phyloP scores from a whole-genome alignment of 2,888 invertebrate genomes.

The Synanthedon vespiformis region DNA sequence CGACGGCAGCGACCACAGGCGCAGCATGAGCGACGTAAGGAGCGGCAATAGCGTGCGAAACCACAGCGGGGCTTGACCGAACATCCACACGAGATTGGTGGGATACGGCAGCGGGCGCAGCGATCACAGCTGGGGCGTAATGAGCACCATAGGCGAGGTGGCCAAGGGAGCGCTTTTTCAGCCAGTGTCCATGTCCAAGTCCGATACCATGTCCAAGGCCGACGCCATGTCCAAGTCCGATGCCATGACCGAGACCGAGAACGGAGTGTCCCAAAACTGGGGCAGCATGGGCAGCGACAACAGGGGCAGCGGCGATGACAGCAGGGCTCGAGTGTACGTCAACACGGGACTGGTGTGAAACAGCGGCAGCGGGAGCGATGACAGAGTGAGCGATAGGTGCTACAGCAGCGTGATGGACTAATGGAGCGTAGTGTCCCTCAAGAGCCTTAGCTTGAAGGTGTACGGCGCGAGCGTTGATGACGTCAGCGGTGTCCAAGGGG shows the following conservation, averaged over 20 bases:
- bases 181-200: slow-evolving; percentile 22
- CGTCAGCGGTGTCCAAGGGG: slow-evolving; percentile 62
- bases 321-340: slow-evolving; percentile 35
- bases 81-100: slow-evolving; percentile 47
- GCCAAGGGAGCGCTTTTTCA: slow-evolving; percentile 36
- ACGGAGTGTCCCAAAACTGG: slow-evolving; percentile 17
- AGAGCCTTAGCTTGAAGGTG: slow-evolving; percentile 62
- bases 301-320: slow-evolving; percentile 18
- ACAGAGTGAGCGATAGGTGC: slow-evolving; percentile 9
- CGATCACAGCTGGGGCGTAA: slow-evolving; percentile 11
- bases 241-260: slow-evolving; percentile 26
- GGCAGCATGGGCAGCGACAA: slow-evolving; percentile 17
- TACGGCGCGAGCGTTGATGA: slow-evolving; percentile 56
- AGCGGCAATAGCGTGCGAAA: slow-evolving; percentile 27
- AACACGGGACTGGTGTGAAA: slow-evolving; percentile 41
- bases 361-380: slow-evolving; percentile 32
- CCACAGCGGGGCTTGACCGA: slow-evolving; percentile 33
- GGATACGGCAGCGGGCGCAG: slow-evolving; percentile 36
- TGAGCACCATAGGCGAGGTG: slow-evolving; percentile 33
- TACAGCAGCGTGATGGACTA: slow-evolving; percentile 10
- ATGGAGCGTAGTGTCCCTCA: slow-evolving; percentile 27
- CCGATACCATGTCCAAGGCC: slow-evolving; percentile 4
- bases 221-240: slow-evolving; percentile 14
- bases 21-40: slow-evolving; percentile 21
- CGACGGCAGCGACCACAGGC: slow-evolving; percentile 12